phyloP scores from a whole-genome alignment of 1,140 invertebrate genomes.

The Heliconius congener region DNA sequence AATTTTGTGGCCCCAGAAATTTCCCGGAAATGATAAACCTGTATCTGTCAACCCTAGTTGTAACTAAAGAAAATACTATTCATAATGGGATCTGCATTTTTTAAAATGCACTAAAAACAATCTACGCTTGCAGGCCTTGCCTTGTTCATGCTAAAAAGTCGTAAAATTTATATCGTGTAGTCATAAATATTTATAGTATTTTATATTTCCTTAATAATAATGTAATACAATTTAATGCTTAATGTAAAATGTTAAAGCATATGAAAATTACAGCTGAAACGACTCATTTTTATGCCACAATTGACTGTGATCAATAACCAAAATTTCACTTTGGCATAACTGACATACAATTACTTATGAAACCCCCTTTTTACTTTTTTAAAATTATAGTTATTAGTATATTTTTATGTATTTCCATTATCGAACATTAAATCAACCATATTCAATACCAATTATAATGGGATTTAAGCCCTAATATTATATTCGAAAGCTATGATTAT shows the following conservation, averaged over 20 bases:
- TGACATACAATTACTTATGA: not conserved
- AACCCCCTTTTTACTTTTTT: not conserved
- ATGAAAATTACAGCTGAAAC: too few relatives aligned
- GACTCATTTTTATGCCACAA: too few relatives aligned
- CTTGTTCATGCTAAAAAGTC: not conserved
- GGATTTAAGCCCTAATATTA: conserved; percentile 45
- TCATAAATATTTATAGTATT: not conserved
- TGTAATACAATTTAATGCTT: not conserved
- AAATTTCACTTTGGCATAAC: too few relatives aligned
- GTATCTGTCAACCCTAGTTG: too few relatives aligned
- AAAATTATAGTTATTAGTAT: not conserved
- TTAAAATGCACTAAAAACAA: not conserved
- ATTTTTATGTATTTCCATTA: not conserved
- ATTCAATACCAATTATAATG: conserved; percentile 50
- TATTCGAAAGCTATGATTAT: conserved; percentile 51
- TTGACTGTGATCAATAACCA: too few relatives aligned
- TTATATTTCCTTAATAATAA: not conserved
- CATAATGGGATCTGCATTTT: not conserved
- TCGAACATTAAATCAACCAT: conserved; percentile 18
- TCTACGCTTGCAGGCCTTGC: not conserved
- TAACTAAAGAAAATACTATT: not conserved
- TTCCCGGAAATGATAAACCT: too few relatives aligned
- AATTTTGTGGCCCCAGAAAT: too few relatives aligned
- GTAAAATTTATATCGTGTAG: not conserved
- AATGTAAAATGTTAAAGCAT: too few relatives aligned